Evolutionary conservation across 2,797 vertebrate genomes (phyloP), one percentile per base, ranked within the genome.

Genomic region (Sus cebifrons): DNA sequence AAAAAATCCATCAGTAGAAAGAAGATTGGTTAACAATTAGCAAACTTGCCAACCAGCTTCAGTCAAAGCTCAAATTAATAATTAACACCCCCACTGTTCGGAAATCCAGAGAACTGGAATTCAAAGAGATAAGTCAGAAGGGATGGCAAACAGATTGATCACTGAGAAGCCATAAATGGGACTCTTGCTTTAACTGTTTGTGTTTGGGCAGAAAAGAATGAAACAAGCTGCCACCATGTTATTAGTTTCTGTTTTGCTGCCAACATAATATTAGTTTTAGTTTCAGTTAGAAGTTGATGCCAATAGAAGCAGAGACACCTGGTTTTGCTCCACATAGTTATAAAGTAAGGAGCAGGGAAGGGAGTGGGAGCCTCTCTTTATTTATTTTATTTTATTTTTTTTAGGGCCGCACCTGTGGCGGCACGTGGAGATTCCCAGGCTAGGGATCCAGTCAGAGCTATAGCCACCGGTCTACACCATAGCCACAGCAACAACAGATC

Each of bases 11-110:
- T 85, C 20, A 2, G 44, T 86, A 71, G 64, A 82, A 75, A 78
- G 56, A 67, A 86, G 29, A 95, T 86, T 58, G 25, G 90, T 89
- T 95, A 96, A 96, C 90, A 65, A 83, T 88, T 86, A 90, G 87
- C 54, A 54, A 68, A 83, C 18, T 60, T 91, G 60, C 83, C 83
- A 73, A 71, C 20, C 52, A 75, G 84, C 77, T 73, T 89, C 52
- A 84, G 40, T 75, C 78, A 70, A 89, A 89, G 67, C 56, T 86
- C 71, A 81, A 4, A 87, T 97, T 88, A 97, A 96, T 94, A 73
- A 95, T 71, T 93, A 97, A 86, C 77, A 62, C 9, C 18, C 13
- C 84, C 44, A 27, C 81, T 70, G 87, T 95, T 73, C 81, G n/a
- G 86, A 44, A 90, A 85, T 77, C 29, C 67, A 58, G 52, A 58